Conservation (phyloP, 2,888 invertebrate genomes). For the Hydropsyche betteni region DNA sequence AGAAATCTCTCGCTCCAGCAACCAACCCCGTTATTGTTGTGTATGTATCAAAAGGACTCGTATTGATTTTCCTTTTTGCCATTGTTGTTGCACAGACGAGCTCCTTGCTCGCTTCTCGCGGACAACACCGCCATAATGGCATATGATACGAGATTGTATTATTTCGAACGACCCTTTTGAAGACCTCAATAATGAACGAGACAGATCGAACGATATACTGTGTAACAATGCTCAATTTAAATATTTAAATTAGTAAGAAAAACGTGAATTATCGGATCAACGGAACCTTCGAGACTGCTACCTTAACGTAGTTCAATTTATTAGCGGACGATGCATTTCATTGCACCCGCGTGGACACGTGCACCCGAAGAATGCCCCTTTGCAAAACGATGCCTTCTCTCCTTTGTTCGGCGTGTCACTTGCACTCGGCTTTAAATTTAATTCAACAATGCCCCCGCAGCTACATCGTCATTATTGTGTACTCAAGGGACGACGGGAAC, state of each 20-base stretch:
- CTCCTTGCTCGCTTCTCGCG: slow-evolving; percentile 13
- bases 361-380: neutral
- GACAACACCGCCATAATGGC: too few relatives aligned
- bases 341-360: neutral
- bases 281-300: too few relatives aligned
- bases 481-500: neutral
- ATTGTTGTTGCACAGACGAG: slow-evolving; percentile 7
- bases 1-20: slow-evolving; percentile 7
- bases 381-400: neutral
- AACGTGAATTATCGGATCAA: too few relatives aligned
- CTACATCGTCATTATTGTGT: slow-evolving; percentile 2
- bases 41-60: slow-evolving; percentile 26
- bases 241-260: too few relatives aligned
- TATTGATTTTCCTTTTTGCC: slow-evolving; percentile 27
- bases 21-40: slow-evolving; percentile 14
- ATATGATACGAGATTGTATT: too few relatives aligned
- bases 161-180: too few relatives aligned
- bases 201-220: too few relatives aligned
- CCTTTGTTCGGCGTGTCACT: slow-evolving; percentile 5
- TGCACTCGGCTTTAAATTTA: slow-evolving; percentile 17
- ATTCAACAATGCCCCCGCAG: slow-evolving; percentile 16
- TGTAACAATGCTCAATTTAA: too few relatives aligned
- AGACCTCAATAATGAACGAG: too few relatives aligned
- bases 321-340: too few relatives aligned
- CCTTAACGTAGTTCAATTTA: too few relatives aligned